Evolutionary conservation across 1,140 invertebrate species (phyloP).

Genomic region (Drosophila mayri): DNA sequence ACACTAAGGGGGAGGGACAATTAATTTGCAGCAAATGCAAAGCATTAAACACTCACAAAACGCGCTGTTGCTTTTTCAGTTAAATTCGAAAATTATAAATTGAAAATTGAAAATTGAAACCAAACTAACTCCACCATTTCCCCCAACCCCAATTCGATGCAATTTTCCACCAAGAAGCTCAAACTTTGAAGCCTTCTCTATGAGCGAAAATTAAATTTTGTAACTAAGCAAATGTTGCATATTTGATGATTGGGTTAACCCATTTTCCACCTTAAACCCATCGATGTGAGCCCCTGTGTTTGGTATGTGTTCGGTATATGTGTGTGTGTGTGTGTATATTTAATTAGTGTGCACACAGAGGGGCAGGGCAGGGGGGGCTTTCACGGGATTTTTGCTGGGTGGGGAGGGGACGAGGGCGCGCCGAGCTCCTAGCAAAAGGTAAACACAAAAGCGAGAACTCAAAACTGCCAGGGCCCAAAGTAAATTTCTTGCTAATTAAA

Average conservation of each 20-base stretch:
- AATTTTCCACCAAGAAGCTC: conserved; percentile 12
- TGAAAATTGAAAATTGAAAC: background rate
- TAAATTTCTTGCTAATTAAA: conserved; percentile 83
- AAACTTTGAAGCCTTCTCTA: conserved; percentile 1
- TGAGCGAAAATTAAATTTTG: conserved; percentile 74
- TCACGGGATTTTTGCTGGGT: background rate
- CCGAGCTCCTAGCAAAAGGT: conserved; percentile 57
- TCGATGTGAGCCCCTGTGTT: conserved; percentile 52
- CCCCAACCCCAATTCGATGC: background rate
- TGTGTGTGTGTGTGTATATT: conserved; percentile 56
- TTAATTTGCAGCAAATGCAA: conserved; percentile 49
- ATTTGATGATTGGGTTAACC: conserved; percentile 73
- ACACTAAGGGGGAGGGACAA: conserved; percentile 22
- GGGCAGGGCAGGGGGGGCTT: conserved; percentile 1
- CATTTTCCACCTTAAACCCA: conserved; percentile 29
- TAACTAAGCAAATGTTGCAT: conserved; percentile 80
- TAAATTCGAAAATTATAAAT: conserved; percentile 12
- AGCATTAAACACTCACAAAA: conserved; percentile 41
- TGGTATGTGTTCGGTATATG: conserved; percentile 18
- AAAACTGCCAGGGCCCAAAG: conserved; percentile 75
- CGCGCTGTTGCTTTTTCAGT: background rate
- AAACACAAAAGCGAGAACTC: conserved; percentile 69
- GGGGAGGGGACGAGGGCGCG: background rate
- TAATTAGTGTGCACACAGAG: conserved; percentile 73
- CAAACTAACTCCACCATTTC: no score